These are phyloP conservation scores for Ernsta delagoae DNA, from an alignment of 2,888 invertebrate genomes.

Conservation along the genomic window DNA sequence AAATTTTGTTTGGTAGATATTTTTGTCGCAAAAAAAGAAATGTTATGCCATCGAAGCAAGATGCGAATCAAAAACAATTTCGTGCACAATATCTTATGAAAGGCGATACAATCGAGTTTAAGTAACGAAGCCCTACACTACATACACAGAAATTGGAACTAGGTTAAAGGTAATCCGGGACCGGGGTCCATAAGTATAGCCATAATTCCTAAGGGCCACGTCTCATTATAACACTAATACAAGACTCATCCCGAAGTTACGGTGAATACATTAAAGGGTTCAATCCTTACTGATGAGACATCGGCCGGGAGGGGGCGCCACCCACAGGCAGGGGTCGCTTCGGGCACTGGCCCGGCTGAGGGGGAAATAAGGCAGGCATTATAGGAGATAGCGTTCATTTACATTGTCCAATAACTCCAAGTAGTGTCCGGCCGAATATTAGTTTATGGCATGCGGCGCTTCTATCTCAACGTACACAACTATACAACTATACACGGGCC, in stretches of 20 bases:
- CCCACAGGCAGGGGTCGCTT: constrained; percentile 68
- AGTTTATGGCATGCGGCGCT: constrained; percentile 76
- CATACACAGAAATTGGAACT: constrained; percentile 80
- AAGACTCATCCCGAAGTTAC: constrained; percentile 85
- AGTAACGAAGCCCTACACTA: constrained; percentile 63
- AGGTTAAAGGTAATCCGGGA: constrained; percentile 75
- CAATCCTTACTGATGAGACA: constrained; percentile 85
- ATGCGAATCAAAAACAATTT: constrained; percentile 32
- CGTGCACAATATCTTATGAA: constrained; percentile 20
- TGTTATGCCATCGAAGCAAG: neutral
- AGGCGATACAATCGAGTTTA: constrained; percentile 47
- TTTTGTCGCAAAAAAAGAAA: too few relatives aligned
- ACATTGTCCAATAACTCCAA: constrained; percentile 86
- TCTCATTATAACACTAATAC: constrained; percentile 81
- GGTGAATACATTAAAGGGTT: constrained; percentile 85
- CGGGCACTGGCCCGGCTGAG: constrained; percentile 73
- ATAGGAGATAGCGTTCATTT: constrained; percentile 85
- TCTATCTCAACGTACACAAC: constrained; percentile 34
- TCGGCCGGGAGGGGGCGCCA: constrained; percentile 69
- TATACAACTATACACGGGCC: constrained; percentile 42
- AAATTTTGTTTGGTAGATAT: too few relatives aligned
- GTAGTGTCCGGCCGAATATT: constrained; percentile 84
- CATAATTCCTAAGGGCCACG: constrained; percentile 71
- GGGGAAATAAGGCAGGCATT: constrained; percentile 82
- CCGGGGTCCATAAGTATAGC: constrained; percentile 76